These are phyloP conservation scores for Coleophora deauratella DNA, from an alignment of 2,888 invertebrate species.

Conservation along the genomic window DNA sequence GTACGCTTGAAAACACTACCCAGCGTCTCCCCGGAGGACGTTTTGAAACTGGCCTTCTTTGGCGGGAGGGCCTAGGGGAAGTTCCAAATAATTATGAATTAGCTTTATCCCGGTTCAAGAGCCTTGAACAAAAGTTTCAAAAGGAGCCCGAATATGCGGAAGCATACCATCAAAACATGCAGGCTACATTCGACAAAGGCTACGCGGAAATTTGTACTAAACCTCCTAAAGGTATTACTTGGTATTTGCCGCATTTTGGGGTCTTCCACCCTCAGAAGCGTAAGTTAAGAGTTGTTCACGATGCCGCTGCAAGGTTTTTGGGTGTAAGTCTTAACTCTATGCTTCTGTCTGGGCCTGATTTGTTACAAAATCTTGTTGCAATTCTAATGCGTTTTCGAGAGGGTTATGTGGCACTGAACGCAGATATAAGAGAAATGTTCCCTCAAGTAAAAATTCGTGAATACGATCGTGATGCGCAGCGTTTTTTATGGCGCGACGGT, in stretches of 20 bases:
- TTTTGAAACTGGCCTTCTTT: no score
- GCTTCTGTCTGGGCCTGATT: not conserved
- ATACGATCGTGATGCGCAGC: not conserved
- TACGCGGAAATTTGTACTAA: no score
- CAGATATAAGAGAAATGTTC: not conserved
- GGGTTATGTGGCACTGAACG: not conserved
- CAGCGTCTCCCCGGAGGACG: no score
- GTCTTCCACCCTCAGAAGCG: not conserved
- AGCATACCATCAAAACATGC: no score
- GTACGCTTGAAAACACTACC: no score
- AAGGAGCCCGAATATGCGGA: no score
- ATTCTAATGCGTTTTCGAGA: not conserved
- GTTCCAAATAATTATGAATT: no score
- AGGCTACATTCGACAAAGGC: no score
- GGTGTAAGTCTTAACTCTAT: not conserved
- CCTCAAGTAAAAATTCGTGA: not conserved
- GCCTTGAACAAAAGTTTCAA: no score
- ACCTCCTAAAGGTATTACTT: not conserved
- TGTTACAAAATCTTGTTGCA: not conserved
- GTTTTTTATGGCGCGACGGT: not conserved
- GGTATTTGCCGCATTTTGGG: not conserved
- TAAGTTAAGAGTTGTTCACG: not conserved
- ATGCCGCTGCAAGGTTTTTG: not conserved
- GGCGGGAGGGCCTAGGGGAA: no score
- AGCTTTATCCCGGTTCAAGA: no score